Evolutionary conservation across 2,888 invertebrate species (phyloP).

Genomic region (Heteropelma amictum): DNA sequence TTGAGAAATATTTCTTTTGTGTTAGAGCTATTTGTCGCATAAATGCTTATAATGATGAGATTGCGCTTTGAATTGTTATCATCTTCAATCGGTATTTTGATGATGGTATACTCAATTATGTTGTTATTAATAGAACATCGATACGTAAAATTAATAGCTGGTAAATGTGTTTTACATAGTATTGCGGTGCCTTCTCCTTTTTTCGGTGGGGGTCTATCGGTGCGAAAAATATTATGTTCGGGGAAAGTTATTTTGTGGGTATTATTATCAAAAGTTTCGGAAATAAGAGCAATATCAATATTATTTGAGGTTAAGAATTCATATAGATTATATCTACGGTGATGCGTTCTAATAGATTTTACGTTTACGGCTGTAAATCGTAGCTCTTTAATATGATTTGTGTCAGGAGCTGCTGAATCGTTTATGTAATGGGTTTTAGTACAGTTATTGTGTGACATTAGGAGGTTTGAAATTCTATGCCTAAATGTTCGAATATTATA

Average conservation of each 20-base stretch:
- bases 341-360: background rate
- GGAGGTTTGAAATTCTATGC: too few relatives aligned
- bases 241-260: constrained; percentile 7
- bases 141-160: too few relatives aligned
- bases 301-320: background rate
- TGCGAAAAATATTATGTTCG: background rate
- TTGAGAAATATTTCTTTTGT: constrained; percentile 7
- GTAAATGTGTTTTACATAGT: background rate
- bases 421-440: background rate
- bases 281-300: background rate
- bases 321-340: background rate
- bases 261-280: constrained; percentile 12
- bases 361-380: constrained; percentile 4
- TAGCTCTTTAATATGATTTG: background rate
- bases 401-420: background rate
- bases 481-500: too few relatives aligned
- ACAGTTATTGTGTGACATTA: background rate
- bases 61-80: too few relatives aligned
- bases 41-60: too few relatives aligned
- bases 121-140: too few relatives aligned
- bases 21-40: too few relatives aligned
- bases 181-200: constrained; percentile 52
- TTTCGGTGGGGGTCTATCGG: background rate
- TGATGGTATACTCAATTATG: too few relatives aligned
- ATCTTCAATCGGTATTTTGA: too few relatives aligned